These are phyloP conservation scores for Acanthosepion pharaonis DNA, from an alignment of 2,888 invertebrate species.

Conservation along the genomic window DNA sequence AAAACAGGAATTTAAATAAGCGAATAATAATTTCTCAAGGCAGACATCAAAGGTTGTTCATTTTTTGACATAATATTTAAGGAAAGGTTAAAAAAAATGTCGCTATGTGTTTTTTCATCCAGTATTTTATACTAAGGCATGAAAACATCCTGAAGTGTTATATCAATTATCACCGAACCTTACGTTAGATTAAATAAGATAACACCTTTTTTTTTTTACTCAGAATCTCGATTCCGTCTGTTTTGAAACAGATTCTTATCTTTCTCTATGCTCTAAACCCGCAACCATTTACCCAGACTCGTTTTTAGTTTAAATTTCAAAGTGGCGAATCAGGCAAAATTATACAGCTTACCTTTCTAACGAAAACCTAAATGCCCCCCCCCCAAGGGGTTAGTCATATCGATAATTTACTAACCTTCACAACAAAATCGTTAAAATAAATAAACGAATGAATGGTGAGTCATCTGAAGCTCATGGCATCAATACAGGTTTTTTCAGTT, in stretches of 20 bases:
- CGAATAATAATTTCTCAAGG: too few species aligned
- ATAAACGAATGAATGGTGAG: too few species aligned
- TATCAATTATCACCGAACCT: slow-evolving; percentile 33
- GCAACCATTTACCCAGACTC: background rate
- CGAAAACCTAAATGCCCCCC: too few species aligned
- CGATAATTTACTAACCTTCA: too few species aligned
- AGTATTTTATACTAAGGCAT: background rate
- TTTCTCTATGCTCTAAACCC: background rate
- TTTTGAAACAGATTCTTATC: slow-evolving; percentile 11
- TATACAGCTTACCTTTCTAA: background rate
- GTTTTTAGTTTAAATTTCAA: background rate
- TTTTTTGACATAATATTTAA: too few species aligned
- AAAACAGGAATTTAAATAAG: too few species aligned
- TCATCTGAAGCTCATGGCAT: too few species aligned
- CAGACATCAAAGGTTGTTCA: too few species aligned
- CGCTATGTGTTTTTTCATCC: background rate
- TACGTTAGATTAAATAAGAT: background rate
- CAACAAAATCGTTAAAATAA: too few species aligned
- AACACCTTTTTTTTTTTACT: background rate
- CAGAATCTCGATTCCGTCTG: background rate
- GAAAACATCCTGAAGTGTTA: background rate
- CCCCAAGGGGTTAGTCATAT: too few species aligned
- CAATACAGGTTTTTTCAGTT: too few species aligned
- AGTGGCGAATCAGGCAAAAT: background rate
- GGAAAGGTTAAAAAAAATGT: background rate